These are phyloP conservation scores for Xyliphius kryptos DNA, from an alignment of 2,113 vertebrate species.

Conservation along the genomic window DNA sequence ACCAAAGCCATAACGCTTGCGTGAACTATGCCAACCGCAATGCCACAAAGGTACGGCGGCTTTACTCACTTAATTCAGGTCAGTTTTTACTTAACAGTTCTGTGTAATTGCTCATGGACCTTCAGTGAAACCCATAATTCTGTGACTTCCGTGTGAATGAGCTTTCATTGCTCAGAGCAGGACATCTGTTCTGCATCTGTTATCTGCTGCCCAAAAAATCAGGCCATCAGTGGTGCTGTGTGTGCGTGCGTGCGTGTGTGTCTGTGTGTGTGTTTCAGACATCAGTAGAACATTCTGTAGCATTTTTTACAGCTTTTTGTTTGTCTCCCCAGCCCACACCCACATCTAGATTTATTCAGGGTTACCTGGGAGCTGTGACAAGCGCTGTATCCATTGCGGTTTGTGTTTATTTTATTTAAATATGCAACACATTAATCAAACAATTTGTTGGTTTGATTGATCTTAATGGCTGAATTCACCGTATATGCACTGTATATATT, in stretches of 20 bases:
- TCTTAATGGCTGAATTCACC: too few relatives aligned
- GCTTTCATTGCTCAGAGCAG: constrained; percentile 27
- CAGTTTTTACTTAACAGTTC: background rate
- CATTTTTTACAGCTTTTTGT: background rate
- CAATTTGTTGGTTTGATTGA: too few relatives aligned
- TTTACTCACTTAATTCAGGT: constrained; percentile 18
- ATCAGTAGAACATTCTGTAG: too few relatives aligned
- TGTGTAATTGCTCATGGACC: constrained; percentile 19
- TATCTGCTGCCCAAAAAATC: background rate
- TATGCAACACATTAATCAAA: background rate
- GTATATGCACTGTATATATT: too few relatives aligned
- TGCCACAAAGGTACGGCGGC: constrained; percentile 80
- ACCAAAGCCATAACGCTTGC: constrained; percentile 96
- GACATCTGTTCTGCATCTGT: constrained; percentile 35
- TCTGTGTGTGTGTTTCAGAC: background rate
- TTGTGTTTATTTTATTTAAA: constrained; percentile 53
- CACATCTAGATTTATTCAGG: constrained; percentile 89
- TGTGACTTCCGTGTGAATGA: too few relatives aligned
- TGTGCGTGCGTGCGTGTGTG: background rate
- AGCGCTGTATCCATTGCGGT: constrained; percentile 96
- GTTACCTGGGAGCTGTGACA: constrained; percentile 88
- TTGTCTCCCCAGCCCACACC: constrained; percentile 76
- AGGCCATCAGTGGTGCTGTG: background rate
- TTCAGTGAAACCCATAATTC: constrained; percentile 19
- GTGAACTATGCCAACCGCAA: constrained; percentile 98